phyloP scores from a whole-genome alignment of 2,888 invertebrate species.

The Gymnoscelis rufifasciata region DNA sequence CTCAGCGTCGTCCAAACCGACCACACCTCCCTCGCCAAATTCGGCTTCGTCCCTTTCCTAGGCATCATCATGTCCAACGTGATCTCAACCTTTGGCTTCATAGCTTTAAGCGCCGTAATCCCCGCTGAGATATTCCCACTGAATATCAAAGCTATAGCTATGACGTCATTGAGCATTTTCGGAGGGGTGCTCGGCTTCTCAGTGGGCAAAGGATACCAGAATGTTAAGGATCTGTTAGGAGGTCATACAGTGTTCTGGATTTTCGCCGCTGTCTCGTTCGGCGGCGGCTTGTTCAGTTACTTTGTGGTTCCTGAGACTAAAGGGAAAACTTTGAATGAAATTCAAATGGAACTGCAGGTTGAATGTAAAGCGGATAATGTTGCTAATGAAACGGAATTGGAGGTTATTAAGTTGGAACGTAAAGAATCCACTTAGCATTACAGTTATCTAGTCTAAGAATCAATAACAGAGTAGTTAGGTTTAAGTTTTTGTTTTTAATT shows the following conservation, averaged over 20 bases:
- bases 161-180: constrained; percentile 61
- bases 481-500: no score
- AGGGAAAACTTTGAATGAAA: constrained; percentile 70
- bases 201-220: constrained; percentile 64
- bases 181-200: constrained; percentile 62
- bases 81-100: constrained; percentile 55
- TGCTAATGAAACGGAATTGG: constrained; percentile 27
- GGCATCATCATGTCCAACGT: constrained; percentile 48
- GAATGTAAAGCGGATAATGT: constrained; percentile 10
- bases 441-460: no score
- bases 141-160: constrained; percentile 71
- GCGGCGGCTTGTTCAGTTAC: constrained; percentile 57
- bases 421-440: constrained; percentile 5
- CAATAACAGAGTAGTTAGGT: no score
- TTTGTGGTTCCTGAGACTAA: constrained; percentile 73
- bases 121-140: constrained; percentile 75
- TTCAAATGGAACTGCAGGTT: constrained; percentile 67
- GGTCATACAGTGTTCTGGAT: constrained; percentile 64
- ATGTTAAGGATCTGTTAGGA: constrained; percentile 57
- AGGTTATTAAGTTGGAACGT: constrained; percentile 19
- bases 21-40: constrained; percentile 13
- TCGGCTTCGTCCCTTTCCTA: constrained; percentile 49
- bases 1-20: constrained; percentile 32
- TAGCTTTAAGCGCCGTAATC: constrained; percentile 63
- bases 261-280: constrained; percentile 59